phyloP scores from a whole-genome alignment of 1,140 invertebrate genomes.

The Formica selysi region DNA sequence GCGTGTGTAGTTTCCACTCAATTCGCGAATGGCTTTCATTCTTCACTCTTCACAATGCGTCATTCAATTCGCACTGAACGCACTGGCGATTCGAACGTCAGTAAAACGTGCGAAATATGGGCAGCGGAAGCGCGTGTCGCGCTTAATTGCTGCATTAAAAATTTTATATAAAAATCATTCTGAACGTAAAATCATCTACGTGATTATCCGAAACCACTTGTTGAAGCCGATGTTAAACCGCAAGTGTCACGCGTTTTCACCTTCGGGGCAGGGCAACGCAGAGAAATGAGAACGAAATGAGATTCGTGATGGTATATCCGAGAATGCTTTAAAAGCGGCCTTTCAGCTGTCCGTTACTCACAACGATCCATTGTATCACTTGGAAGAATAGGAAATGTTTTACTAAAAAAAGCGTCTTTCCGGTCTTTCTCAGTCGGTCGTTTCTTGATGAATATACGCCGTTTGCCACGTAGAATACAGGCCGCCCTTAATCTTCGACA shows the following conservation, averaged over 20 bases:
- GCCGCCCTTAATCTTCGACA: slow-evolving; percentile 56
- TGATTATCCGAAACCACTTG: slow-evolving; percentile 58
- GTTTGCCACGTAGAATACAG: not conserved
- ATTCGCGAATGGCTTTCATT: slow-evolving; percentile 3
- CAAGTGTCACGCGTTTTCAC: slow-evolving; percentile 38
- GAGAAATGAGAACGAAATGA: slow-evolving; percentile 1
- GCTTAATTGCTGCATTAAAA: slow-evolving; percentile 37
- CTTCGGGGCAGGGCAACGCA: not conserved
- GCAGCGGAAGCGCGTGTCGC: slow-evolving; percentile 24
- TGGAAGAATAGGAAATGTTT: not conserved
- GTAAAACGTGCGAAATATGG: not conserved
- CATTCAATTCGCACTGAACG: slow-evolving; percentile 13
- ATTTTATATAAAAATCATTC: slow-evolving; percentile 24
- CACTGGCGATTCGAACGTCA: slow-evolving; percentile 7
- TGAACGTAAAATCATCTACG: not conserved
- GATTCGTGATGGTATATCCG: not conserved
- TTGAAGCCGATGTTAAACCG: slow-evolving; percentile 47
- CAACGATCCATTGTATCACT: slow-evolving; percentile 29
- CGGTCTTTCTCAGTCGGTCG: not conserved
- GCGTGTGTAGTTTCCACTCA: not conserved
- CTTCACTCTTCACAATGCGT: slow-evolving; percentile 14
- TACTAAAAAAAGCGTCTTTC: not conserved
- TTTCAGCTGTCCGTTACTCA: slow-evolving; percentile 24
- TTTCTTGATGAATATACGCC: slow-evolving; percentile 25
- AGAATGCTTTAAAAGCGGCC: slow-evolving; percentile 27